These are phyloP conservation scores for Formica selysi DNA, from an alignment of 1,140 invertebrate genomes.

Conservation along the genomic window DNA sequence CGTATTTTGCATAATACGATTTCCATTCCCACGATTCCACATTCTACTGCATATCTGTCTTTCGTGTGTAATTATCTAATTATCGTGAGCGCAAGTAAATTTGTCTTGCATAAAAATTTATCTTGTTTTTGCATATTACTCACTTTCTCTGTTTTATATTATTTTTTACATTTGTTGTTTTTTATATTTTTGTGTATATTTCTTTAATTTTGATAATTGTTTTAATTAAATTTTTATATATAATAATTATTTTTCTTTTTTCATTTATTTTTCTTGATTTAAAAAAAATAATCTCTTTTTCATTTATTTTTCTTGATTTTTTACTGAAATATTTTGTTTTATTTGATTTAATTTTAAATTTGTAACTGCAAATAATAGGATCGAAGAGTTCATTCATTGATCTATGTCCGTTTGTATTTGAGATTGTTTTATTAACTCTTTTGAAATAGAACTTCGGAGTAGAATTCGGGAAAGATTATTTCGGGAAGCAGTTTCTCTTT, in stretches of 20 bases:
- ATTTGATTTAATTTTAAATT: too few species aligned
- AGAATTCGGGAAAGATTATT: not conserved
- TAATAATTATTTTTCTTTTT: not conserved
- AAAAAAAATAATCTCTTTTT: too few species aligned
- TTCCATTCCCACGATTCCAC: not conserved
- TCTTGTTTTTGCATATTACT: not conserved
- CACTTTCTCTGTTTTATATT: not conserved
- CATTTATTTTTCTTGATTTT: too few species aligned
- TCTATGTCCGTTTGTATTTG: not conserved
- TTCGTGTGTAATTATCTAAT: not conserved
- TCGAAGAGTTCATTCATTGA: not conserved
- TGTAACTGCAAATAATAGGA: not conserved
- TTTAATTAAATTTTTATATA: not conserved
- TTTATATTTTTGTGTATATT: not conserved
- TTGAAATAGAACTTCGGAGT: not conserved
- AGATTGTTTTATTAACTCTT: not conserved
- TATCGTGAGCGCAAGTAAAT: too few species aligned
- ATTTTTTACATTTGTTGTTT: not conserved
- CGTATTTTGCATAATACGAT: slow-evolving; percentile 48
- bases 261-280: not conserved
- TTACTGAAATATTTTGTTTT: too few species aligned
- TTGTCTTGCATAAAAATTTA: too few species aligned
- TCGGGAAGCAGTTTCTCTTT: not conserved
- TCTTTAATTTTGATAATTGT: not conserved
- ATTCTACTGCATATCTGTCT: not conserved